These are phyloP conservation scores for Caenorhabditis angaria DNA, from an alignment of 2,888 invertebrate genomes.

Conservation along the genomic window DNA sequence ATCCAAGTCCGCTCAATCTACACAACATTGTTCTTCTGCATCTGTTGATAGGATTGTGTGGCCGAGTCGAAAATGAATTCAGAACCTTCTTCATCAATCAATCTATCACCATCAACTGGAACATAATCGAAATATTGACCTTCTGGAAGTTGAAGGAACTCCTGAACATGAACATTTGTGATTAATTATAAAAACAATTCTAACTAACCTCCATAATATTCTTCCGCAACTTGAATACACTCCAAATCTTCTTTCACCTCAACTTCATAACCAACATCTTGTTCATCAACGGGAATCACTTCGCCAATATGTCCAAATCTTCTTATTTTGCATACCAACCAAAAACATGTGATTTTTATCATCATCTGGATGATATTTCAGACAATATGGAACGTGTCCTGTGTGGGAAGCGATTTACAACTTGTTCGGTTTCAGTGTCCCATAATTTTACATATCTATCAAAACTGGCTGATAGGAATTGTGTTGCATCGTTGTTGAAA, in stretches of 20 bases:
- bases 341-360: constrained; percentile 97
- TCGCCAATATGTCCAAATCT: constrained; percentile 77
- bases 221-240: too few species aligned
- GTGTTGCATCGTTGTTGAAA: constrained; percentile 91
- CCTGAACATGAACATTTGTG: constrained; percentile 10
- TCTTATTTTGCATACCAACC: constrained; percentile 93
- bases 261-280: constrained; percentile 32
- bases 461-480: constrained; percentile 92
- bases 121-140: neutral
- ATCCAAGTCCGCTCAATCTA: neutral
- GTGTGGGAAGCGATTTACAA: constrained; percentile 83
- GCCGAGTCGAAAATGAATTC: constrained; percentile 3
- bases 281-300: constrained; percentile 26
- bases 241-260: constrained; percentile 35
- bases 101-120: neutral
- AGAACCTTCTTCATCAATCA: constrained; percentile 6
- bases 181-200: too few species aligned
- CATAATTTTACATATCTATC: constrained; percentile 96
- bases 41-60: constrained; percentile 3
- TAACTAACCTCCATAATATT: too few species aligned
- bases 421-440: constrained; percentile 93
- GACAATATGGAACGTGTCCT: constrained; percentile 95
- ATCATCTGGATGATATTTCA: constrained; percentile 95
- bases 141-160: constrained; percentile 5
- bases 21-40: neutral